phyloP scores from a whole-genome alignment of 2,113 vertebrate species.

The Lagopus muta region DNA sequence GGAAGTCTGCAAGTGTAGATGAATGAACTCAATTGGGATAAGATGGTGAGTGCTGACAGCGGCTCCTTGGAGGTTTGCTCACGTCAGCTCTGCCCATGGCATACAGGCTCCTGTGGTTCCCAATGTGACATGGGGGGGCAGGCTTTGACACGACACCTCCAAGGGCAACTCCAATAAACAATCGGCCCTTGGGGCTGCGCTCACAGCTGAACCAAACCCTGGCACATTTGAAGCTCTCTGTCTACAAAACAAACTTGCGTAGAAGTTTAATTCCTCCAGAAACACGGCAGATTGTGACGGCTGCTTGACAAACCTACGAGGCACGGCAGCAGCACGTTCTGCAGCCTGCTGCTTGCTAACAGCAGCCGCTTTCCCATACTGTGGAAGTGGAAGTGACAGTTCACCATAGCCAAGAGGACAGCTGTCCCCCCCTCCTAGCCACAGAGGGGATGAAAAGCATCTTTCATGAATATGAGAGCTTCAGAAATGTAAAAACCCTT shows the following conservation, averaged over 20 bases:
- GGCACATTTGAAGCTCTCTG: background rate
- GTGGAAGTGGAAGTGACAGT: background rate
- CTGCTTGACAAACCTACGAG: background rate
- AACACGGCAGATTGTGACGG: accelerated
- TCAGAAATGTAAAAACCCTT: background rate
- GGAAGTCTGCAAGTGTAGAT: background rate
- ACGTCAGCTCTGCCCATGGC: accelerated
- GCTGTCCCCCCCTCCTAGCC: background rate
- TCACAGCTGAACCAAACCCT: background rate
- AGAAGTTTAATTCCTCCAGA: background rate
- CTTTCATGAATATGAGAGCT: background rate
- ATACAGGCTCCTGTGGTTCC: background rate
- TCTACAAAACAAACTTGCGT: background rate
- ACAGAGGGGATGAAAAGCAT: background rate
- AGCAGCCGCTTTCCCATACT: accelerated
- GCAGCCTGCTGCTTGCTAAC: accelerated
- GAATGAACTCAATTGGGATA: background rate
- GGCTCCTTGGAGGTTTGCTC: background rate
- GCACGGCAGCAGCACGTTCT: background rate
- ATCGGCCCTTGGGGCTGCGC: background rate
- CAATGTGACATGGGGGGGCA: background rate
- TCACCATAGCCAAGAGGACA: background rate
- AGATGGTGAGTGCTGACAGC: background rate
- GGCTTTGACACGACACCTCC: background rate
- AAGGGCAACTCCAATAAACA: accelerated